Conservation (phyloP, 2,888 invertebrate species). For the Tuta absoluta region DNA sequence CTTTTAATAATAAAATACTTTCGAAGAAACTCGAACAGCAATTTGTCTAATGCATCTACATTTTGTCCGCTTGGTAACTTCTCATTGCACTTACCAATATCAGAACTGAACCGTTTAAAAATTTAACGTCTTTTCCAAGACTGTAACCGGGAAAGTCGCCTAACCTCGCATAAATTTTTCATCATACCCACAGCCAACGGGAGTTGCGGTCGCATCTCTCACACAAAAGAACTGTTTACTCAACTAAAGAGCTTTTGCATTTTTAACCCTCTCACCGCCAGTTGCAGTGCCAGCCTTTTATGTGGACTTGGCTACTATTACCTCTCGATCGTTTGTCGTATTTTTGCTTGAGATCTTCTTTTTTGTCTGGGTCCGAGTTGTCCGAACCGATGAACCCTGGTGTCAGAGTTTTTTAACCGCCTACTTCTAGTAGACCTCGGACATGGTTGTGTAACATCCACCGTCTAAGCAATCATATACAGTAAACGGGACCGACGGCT, state of each 20-base stretch:
- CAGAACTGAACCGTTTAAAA: conserved; percentile 4
- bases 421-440: too few relatives aligned
- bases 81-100: background rate
- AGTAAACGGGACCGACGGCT: too few relatives aligned
- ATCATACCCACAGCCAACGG: conserved; percentile 36
- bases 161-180: conserved; percentile 20
- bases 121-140: conserved; percentile 9
- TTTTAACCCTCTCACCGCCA: conserved; percentile 59
- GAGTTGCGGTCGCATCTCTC: conserved; percentile 46
- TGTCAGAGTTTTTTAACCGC: too few relatives aligned
- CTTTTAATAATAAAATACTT: background rate
- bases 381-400: too few relatives aligned
- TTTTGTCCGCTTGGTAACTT: background rate
- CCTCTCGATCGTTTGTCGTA: background rate
- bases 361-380: too few relatives aligned
- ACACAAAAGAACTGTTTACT: conserved; percentile 70
- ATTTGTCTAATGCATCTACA: background rate
- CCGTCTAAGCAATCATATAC: too few relatives aligned
- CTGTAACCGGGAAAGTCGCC: background rate
- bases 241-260: conserved; percentile 74
- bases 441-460: too few relatives aligned
- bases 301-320: conserved; percentile 15
- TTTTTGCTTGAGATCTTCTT: background rate
- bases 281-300: conserved; percentile 37
- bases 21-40: background rate